Base-by-base conservation (phyloP, 2,888 invertebrate genomes). In the Gortyna flavago region DNA sequence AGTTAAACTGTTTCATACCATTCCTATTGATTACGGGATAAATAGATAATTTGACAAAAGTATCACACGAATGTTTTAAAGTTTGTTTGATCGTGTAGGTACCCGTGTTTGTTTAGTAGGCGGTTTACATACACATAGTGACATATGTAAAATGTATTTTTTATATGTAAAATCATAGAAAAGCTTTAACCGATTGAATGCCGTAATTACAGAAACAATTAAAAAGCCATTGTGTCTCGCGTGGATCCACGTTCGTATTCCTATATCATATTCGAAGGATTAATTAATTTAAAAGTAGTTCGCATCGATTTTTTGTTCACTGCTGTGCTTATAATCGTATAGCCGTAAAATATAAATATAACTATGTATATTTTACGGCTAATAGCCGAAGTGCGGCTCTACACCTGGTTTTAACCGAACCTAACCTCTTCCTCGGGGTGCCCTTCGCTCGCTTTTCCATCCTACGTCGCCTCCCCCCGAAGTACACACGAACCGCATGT, bases 11-110 rank as follows among this genome's bases (percentile, higher is more conserved):
- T 75, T 79, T 79, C 65, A 54, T 65, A 75, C 69, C 44, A 77
- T 67, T 82, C 54, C 38, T 51, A 80, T 75, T 48, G 66, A 79
- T 83, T 65, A 85, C 77, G 61, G n/a, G n/a, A 66, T 77, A 75
- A 85, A 78, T 80, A 75, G 68, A 64, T 75, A 79, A 77, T 76
- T 79, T 75, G 66, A 70, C 44, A 66, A 64, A 44, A 71, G 66
- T 48, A 54, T 59, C 48, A 67, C 48, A 64, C 57, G n/a, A 84
- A 67, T 62, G 54, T 29, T 62, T 57, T 68, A 5, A 38, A n/a
- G 44, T 61, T 62, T 48, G n/a, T 62, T 69, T 68, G 25, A 18
- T 51, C 2, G 38, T 48, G 13, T 32, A n/a, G n/a, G n/a, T n/a
- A n/a, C 41, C 32, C 25, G 0, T 69, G n/a, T 57, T 35, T 54